A percentile compares a stretch with the other conserved stretches of the same genome.
phyloP scores from a whole-genome alignment of 2,888 invertebrate genomes.

The Xylophagus ater region DNA sequence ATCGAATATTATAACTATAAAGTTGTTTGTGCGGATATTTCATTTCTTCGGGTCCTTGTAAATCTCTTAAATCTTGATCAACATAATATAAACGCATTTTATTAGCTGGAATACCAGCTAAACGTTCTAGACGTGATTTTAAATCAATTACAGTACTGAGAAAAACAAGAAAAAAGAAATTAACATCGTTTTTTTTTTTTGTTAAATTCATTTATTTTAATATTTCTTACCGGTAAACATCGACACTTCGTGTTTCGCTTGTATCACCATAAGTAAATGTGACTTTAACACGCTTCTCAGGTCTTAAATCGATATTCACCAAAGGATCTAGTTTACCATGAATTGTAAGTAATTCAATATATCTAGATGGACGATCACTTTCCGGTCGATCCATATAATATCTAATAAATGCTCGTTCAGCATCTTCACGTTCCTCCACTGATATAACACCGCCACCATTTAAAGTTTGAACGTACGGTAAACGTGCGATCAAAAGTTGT shows the following conservation, averaged over 20 bases:
- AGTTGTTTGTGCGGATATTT: conserved; percentile 78
- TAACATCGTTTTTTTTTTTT: too few species aligned
- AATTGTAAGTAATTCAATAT: conserved; percentile 67
- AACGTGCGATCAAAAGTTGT: conserved; percentile 73
- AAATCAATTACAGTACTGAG: conserved; percentile 68
- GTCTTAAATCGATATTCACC: conserved; percentile 75
- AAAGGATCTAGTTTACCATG: conserved; percentile 87
- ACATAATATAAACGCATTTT: conserved; percentile 84
- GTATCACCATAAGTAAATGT: conserved; percentile 68
- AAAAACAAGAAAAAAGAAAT: too few species aligned
- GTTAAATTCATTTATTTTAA: not conserved
- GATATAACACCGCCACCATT: conserved; percentile 84
- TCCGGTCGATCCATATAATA: conserved; percentile 83
- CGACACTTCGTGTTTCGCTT: conserved; percentile 62
- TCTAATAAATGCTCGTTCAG: conserved; percentile 86
- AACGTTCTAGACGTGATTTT: conserved; percentile 65
- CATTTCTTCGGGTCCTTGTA: conserved; percentile 79
- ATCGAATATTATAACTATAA: conserved; percentile 80
- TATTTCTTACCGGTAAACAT: conserved; percentile 51
- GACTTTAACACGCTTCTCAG: conserved; percentile 78
- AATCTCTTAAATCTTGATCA: conserved; percentile 64
- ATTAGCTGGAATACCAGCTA: conserved; percentile 69
- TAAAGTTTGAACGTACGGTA: conserved; percentile 73
- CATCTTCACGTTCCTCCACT: conserved; percentile 77
- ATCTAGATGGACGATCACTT: conserved; percentile 62